Evolutionary conservation across 2,113 vertebrate species (phyloP), one percentile per base, ranked within the genome.

Genomic region (Murina feae): DNA sequence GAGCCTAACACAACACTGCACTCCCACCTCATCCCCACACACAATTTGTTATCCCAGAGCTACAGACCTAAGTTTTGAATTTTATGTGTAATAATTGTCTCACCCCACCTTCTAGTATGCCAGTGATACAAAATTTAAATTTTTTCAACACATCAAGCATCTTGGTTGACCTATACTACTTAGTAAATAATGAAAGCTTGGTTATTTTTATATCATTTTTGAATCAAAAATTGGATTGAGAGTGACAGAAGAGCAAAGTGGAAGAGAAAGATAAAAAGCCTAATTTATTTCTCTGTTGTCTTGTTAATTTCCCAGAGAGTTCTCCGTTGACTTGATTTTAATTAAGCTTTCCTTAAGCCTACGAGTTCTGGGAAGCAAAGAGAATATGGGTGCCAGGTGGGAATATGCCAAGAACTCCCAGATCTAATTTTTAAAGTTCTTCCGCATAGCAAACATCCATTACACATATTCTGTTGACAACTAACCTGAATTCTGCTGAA

Each of bases 401-500:
- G 79, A 76, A 35, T 44, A 95, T 44, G 68, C 75, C 91, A 95
- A 95, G 63, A 83, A 91, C 51, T 89, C 58, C 51, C 53, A 90
- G 71, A 93, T 94, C 79, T 95, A 86, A 96, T 91, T 97, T 96
- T 95, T 66, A 58, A 88, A 95, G 84, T 92, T 86, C 58, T 90
- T 87, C 88, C 91, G 92, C 82, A 76, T 17, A 86, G 74, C 32
- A 80, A 80, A 92, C 28, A 94, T 93, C 44, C 37, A 66, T 82
- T 83, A 83, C 83, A 85, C 30, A 78, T 47, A 74, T 49, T 88
- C 68, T 95, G 35, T 76, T 95, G 89, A 92, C 63, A 92, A 92
- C 90, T 91, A 74, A 55, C 65, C 82, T 63, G 13, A 42, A 72
- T 71, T 47, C 9, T 53, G 49, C 55, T 25, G 76, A 88, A 42